Conservation (phyloP, 1,140 invertebrate species). For the Agrypnia vestita region DNA sequence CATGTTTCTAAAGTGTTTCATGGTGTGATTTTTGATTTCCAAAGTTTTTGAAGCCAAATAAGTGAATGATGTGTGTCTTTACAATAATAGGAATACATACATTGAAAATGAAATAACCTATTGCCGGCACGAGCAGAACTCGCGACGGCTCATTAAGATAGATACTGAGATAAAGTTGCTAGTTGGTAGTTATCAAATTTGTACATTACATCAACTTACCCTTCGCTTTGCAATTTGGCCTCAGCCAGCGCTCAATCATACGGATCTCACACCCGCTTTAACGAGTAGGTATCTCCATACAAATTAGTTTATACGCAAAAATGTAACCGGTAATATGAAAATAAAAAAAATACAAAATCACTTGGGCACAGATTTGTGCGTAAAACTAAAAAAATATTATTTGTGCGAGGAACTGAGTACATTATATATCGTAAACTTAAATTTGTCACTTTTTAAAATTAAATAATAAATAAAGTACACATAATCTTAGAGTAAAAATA, state of each 20-base stretch:
- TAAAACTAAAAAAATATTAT: slow-evolving; percentile 22
- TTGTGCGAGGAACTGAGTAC: slow-evolving; percentile 54
- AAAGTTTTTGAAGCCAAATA: not conserved
- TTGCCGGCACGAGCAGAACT: slow-evolving; percentile 2
- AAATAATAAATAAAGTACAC: slow-evolving; percentile 42
- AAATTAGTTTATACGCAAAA: not conserved
- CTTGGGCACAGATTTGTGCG: slow-evolving; percentile 3
- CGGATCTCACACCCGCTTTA: slow-evolving; percentile 1
- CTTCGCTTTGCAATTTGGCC: not conserved
- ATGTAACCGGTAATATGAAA: not conserved
- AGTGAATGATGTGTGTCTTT: slow-evolving; percentile 7
- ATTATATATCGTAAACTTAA: slow-evolving; percentile 32
- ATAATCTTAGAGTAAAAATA: slow-evolving; percentile 32
- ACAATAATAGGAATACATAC: slow-evolving; percentile 30
- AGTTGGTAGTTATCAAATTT: slow-evolving; percentile 32
- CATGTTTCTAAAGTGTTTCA: not conserved
- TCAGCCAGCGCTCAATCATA: not conserved
- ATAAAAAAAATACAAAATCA: slow-evolving; percentile 18
- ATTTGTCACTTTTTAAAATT: slow-evolving; percentile 12
- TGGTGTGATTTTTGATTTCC: slow-evolving; percentile 11
- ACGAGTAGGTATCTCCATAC: not conserved
- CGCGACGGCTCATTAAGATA: not conserved
- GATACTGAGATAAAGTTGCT: not conserved
- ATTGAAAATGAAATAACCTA: slow-evolving; percentile 1
- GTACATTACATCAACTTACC: slow-evolving; percentile 24